phyloP scores from a whole-genome alignment of 2,113 vertebrate genomes.

The Notothenia coriiceps region DNA sequence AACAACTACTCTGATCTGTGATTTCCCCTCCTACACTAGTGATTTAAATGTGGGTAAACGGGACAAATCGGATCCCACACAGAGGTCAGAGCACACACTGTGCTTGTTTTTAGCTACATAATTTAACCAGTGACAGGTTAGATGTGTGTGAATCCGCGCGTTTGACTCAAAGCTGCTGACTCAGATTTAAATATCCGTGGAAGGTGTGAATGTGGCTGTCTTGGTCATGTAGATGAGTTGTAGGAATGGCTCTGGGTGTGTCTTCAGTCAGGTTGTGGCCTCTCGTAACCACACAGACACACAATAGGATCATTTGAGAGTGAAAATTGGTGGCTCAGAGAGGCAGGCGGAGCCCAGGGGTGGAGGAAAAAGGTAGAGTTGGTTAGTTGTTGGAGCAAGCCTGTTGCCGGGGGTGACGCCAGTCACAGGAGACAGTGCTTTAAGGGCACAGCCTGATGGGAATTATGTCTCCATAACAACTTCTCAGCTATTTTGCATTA shows the following conservation, averaged over 20 bases:
- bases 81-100: neutral
- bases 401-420: conserved; percentile 79
- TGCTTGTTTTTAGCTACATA: conserved; percentile 7
- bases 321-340: conserved; percentile 68
- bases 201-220: conserved; percentile 55
- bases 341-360: conserved; percentile 63
- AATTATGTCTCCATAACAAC: conserved; percentile 84
- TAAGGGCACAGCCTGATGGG: conserved; percentile 76
- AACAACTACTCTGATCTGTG: conserved; percentile 31
- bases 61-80: conserved; percentile 24
- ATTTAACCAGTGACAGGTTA: neutral
- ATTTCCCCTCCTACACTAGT: conserved; percentile 38
- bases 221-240: conserved; percentile 62
- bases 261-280: conserved; percentile 48
- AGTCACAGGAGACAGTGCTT: conserved; percentile 74
- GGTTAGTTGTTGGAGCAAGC: conserved; percentile 75
- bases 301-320: conserved; percentile 73
- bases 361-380: conserved; percentile 65
- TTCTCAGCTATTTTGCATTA: conserved; percentile 76
- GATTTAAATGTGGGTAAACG: conserved; percentile 16
- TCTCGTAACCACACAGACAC: conserved; percentile 33
- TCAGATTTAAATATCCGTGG: conserved; percentile 59
- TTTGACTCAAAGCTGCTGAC: conserved; percentile 32
- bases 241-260: conserved; percentile 59
- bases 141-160: neutral